These are phyloP conservation scores for Mechanitis mazaeus DNA, from an alignment of 2,888 invertebrate genomes.

Conservation along the genomic window DNA sequence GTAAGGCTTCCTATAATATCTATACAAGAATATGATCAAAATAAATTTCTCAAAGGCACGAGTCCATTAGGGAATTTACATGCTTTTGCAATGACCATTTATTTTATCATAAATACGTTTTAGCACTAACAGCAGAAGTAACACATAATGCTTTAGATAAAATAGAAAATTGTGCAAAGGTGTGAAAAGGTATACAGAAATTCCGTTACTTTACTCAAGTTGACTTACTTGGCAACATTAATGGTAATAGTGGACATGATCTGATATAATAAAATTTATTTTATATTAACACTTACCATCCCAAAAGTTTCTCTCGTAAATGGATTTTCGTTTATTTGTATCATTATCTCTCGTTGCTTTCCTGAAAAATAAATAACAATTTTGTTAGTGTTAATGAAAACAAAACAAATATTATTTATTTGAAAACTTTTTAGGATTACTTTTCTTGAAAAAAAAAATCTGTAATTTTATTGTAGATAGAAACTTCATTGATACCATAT, in stretches of 20 bases:
- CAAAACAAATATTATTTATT: neutral
- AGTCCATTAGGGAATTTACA: constrained; percentile 25
- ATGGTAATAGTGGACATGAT: neutral
- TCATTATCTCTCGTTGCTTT: constrained; percentile 52
- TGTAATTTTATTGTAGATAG: too few relatives aligned
- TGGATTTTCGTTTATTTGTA: constrained; percentile 55
- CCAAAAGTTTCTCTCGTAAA: constrained; percentile 63
- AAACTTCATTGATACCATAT: too few relatives aligned
- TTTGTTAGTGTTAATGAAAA: neutral
- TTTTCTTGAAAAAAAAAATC: too few relatives aligned
- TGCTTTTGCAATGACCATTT: constrained; percentile 24
- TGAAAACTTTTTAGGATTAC: too few relatives aligned
- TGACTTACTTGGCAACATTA: too few relatives aligned
- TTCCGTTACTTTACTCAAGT: too few relatives aligned
- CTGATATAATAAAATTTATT: neutral
- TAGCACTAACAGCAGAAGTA: constrained; percentile 6
- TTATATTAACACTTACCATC: constrained; percentile 52
- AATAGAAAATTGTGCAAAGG: too few relatives aligned
- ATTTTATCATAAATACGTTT: constrained; percentile 11
- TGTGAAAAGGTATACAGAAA: too few relatives aligned
- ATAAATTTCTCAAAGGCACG: constrained; percentile 38
- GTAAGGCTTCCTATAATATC: constrained; percentile 43
- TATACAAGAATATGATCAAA: constrained; percentile 38
- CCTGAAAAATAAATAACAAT: constrained; percentile 48
- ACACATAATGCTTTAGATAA: neutral